These are phyloP conservation scores for Myotis lucifugus DNA, from an alignment of 2,113 vertebrate species.

Conservation along the genomic window DNA sequence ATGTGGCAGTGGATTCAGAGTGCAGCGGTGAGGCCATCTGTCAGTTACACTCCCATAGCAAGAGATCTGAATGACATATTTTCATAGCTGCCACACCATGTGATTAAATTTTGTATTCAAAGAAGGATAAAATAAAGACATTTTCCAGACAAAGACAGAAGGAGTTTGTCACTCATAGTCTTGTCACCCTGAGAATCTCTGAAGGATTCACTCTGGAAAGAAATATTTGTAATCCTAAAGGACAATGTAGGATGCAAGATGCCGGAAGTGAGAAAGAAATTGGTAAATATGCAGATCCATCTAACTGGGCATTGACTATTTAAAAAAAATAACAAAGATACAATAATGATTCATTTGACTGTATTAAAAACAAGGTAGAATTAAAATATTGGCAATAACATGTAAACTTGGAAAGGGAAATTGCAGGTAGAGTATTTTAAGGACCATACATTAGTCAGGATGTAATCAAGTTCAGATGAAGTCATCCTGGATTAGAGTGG, in stretches of 20 bases:
- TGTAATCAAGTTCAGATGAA: conserved; percentile 35
- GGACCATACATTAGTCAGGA: neutral
- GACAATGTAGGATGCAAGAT: neutral
- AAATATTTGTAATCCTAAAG: conserved; percentile 40
- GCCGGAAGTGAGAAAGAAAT: neutral
- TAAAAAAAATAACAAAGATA: conserved; percentile 3
- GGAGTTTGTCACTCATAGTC: conserved; percentile 34
- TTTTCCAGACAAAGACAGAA: conserved; percentile 57
- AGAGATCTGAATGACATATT: conserved; percentile 50
- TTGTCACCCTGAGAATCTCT: conserved; percentile 9
- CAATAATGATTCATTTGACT: conserved; percentile 34
- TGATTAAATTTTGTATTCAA: conserved; percentile 58
- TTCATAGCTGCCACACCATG: conserved; percentile 18
- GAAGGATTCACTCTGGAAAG: conserved; percentile 44
- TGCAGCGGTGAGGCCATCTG: conserved; percentile 54
- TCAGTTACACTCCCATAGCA: conserved; percentile 46
- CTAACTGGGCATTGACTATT: neutral
- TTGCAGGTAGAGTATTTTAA: conserved; percentile 38
- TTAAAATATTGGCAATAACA: conserved; percentile 25
- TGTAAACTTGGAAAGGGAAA: conserved; percentile 14
- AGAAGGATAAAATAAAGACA: conserved; percentile 44
- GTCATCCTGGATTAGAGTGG: conserved; percentile 5
- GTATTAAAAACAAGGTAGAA: conserved; percentile 9
- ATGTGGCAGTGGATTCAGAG: neutral
- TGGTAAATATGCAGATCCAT: conserved; percentile 15